Percentiles rank a stretch among this genome's conserved stretches.
Evolutionary conservation across 2,113 vertebrate genomes (phyloP).

Genomic region (Ranitomeya variabilis): DNA sequence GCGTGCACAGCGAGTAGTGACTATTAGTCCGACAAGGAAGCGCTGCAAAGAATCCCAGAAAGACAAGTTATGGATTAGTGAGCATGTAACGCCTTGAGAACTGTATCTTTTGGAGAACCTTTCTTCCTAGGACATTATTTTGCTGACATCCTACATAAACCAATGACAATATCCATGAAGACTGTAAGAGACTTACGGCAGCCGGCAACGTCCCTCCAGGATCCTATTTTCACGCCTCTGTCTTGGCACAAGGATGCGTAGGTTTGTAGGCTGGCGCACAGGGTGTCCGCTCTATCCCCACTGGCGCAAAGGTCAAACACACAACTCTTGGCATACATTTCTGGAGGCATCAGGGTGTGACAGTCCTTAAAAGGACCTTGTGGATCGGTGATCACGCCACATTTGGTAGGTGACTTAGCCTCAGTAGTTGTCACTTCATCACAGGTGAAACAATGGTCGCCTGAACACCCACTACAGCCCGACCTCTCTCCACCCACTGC

Average conservation of each 20-base stretch:
- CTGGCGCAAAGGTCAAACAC: slow-evolving; percentile 62
- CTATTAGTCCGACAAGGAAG: slow-evolving; percentile 66
- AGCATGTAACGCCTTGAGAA: not conserved
- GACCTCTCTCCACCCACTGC: not conserved
- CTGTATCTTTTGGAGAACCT: not conserved
- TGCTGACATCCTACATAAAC: not conserved
- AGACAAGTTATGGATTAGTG: not conserved
- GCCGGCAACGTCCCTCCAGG: slow-evolving; percentile 59
- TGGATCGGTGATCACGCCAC: slow-evolving; percentile 57
- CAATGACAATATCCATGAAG: too few relatives aligned
- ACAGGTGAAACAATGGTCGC: slow-evolving; percentile 54
- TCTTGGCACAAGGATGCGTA: slow-evolving; percentile 62
- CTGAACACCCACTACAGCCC: slow-evolving; percentile 34
- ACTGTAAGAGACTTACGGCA: slow-evolving; percentile 60
- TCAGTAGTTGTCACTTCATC: not conserved
- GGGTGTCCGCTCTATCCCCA: slow-evolving; percentile 36
- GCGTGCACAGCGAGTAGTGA: slow-evolving; percentile 70
- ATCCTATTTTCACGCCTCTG: slow-evolving; percentile 46
- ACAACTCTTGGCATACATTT: slow-evolving; percentile 60
- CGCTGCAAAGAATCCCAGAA: slow-evolving; percentile 63
- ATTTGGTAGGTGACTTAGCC: slow-evolving; percentile 58
- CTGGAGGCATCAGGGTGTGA: slow-evolving; percentile 57
- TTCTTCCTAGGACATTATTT: not conserved
- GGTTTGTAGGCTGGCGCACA: slow-evolving; percentile 60
- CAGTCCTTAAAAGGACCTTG: slow-evolving; percentile 61